phyloP scores from a whole-genome alignment of 2,888 invertebrate genomes.

The Acleris sparsana region DNA sequence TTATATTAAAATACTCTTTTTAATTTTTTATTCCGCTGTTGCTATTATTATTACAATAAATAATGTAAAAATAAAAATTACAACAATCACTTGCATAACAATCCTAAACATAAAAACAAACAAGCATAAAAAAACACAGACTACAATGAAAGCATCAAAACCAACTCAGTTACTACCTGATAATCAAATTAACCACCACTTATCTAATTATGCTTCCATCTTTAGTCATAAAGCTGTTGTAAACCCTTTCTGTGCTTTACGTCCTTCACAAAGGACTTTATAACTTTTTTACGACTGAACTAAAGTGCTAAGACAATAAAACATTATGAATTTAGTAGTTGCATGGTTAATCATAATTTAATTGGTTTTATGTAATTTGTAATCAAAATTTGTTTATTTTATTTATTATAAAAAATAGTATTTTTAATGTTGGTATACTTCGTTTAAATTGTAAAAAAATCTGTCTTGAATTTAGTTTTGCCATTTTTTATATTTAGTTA shows the following conservation, averaged over 20 bases:
- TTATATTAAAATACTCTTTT: too few relatives aligned
- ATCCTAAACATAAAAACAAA: neutral
- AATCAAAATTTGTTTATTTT: neutral
- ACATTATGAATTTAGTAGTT: slow-evolving; percentile 39
- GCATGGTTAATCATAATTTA: slow-evolving; percentile 22
- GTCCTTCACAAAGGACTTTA: slow-evolving; percentile 51
- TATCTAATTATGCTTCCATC: slow-evolving; percentile 40
- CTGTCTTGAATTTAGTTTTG: too few relatives aligned
- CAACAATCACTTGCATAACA: too few relatives aligned
- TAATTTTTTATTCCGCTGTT: too few relatives aligned
- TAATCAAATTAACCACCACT: slow-evolving; percentile 19
- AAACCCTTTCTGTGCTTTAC: slow-evolving; percentile 55
- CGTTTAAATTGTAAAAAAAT: too few relatives aligned
- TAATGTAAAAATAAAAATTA: too few relatives aligned
- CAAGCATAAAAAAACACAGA: neutral
- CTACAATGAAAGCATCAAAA: neutral
- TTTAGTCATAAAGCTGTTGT: slow-evolving; percentile 39
- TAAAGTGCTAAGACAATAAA: slow-evolving; percentile 48
- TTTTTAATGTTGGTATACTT: too few relatives aligned
- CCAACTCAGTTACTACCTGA: slow-evolving; percentile 15
- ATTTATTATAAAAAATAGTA: too few relatives aligned
- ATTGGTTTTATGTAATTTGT: neutral
- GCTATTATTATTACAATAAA: too few relatives aligned
- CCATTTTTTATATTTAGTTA: too few relatives aligned
- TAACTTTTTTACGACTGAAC: slow-evolving; percentile 52